These are phyloP conservation scores for Neomorphus geoffroyi DNA, from an alignment of 2,797 vertebrate species.

Conservation along the genomic window DNA sequence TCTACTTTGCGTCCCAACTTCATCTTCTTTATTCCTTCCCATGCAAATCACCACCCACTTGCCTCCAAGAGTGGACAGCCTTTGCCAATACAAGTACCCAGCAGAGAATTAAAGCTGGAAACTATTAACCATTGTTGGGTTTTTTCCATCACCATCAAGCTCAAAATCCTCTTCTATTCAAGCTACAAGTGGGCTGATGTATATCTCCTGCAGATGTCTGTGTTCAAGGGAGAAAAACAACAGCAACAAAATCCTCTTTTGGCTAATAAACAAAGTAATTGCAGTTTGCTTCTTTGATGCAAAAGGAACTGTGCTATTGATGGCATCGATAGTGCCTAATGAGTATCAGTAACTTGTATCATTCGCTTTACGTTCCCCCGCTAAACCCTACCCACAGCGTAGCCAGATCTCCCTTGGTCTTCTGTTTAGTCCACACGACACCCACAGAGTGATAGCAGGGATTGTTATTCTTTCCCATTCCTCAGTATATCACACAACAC, in stretches of 20 bases:
- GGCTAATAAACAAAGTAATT: slow-evolving; percentile 30
- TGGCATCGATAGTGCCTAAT: background rate
- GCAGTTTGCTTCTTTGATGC: background rate
- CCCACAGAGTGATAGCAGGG: background rate
- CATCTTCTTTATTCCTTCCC: slow-evolving; percentile 12
- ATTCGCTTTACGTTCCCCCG: background rate
- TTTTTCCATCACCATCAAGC: slow-evolving; percentile 33
- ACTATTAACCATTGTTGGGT: background rate
- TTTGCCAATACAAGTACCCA: slow-evolving; percentile 53
- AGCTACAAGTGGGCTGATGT: slow-evolving; percentile 47
- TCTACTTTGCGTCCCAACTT: background rate
- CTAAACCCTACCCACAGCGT: background rate
- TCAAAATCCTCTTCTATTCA: slow-evolving; percentile 8
- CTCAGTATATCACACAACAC: background rate
- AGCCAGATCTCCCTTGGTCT: background rate
- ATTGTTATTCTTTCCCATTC: background rate
- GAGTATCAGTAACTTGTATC: background rate
- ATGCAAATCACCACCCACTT: slow-evolving; percentile 58
- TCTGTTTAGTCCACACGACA: background rate
- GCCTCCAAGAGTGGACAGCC: slow-evolving; percentile 61
- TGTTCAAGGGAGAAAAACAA: background rate
- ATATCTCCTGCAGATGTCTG: slow-evolving; percentile 51
- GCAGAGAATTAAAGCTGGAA: slow-evolving; percentile 29
- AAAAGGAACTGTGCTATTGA: background rate
- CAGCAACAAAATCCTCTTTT: background rate